phyloP scores from a whole-genome alignment of 2,113 vertebrate genomes.

The Promerops cafer region DNA sequence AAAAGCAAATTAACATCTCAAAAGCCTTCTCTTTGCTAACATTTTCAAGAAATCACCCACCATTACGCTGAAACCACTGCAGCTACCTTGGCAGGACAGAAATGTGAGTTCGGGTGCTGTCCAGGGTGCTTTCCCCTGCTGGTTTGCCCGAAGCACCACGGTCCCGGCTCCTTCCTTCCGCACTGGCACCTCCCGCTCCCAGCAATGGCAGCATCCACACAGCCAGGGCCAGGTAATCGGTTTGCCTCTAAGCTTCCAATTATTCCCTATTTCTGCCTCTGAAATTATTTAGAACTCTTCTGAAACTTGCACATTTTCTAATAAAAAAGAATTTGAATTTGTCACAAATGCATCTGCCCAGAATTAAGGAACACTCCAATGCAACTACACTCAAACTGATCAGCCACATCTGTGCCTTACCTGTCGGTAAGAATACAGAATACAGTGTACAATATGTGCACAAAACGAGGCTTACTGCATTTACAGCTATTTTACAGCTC shows the following conservation, averaged over 20 bases:
- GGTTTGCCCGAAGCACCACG: not conserved
- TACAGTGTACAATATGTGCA: not conserved
- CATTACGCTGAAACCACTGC: not conserved
- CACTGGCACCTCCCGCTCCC: accelerated
- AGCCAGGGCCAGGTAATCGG: not conserved
- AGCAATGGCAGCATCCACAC: accelerated
- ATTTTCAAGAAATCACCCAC: slow-evolving; percentile 39
- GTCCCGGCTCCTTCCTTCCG: not conserved
- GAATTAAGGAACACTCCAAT: not conserved
- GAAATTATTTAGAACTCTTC: not conserved
- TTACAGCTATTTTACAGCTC: not conserved
- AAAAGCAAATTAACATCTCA: slow-evolving; percentile 65
- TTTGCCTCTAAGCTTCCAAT: not conserved
- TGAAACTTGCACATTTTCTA: not conserved
- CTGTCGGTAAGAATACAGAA: not conserved
- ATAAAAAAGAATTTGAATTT: not conserved
- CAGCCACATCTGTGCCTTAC: not conserved
- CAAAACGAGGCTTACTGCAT: not conserved
- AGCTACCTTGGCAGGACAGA: not conserved
- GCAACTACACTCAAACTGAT: not conserved
- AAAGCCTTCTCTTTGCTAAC: slow-evolving; percentile 16
- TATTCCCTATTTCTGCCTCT: not conserved
- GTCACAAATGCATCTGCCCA: not conserved
- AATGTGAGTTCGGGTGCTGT: accelerated
- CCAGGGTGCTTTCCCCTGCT: not conserved